These are phyloP conservation scores for Neodiprion pinetum DNA, from an alignment of 1,140 invertebrate genomes.

Conservation along the genomic window DNA sequence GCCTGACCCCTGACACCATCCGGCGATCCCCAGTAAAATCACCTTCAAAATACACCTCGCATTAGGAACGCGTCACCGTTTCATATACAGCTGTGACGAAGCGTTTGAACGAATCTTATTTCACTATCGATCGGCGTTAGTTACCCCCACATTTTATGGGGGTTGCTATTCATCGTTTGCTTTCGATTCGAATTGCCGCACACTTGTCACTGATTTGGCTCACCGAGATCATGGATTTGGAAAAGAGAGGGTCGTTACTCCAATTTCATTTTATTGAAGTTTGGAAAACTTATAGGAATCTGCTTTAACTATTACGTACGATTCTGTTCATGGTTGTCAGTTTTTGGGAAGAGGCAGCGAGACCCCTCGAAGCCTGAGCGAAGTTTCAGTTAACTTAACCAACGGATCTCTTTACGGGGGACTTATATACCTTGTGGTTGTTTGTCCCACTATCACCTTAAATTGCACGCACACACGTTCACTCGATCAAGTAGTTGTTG, in stretches of 20 bases:
- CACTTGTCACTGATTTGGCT: too few relatives aligned
- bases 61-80: background rate
- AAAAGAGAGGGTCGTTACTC: too few relatives aligned
- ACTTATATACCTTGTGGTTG: slow-evolving; percentile 40
- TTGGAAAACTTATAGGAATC: too few relatives aligned
- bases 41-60: slow-evolving; percentile 31
- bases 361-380: background rate
- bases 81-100: background rate
- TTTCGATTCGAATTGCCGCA: background rate
- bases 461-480: slow-evolving; percentile 29
- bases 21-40: slow-evolving; percentile 25
- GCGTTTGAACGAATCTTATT: background rate
- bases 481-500: slow-evolving; percentile 23
- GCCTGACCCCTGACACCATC: slow-evolving; percentile 28
- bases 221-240: too few relatives aligned
- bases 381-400: background rate
- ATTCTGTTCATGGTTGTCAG: slow-evolving; percentile 15
- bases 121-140: background rate
- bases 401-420: slow-evolving; percentile 5
- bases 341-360: background rate
- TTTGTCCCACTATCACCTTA: slow-evolving; percentile 34
- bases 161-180: background rate
- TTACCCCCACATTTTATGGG: background rate
- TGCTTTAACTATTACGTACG: slow-evolving; percentile 9
- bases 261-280: too few relatives aligned